phyloP scores from a whole-genome alignment of 37 sponge, comb jelly and placozoan genomes.

The Chondrilla cf. caribensis region DNA sequence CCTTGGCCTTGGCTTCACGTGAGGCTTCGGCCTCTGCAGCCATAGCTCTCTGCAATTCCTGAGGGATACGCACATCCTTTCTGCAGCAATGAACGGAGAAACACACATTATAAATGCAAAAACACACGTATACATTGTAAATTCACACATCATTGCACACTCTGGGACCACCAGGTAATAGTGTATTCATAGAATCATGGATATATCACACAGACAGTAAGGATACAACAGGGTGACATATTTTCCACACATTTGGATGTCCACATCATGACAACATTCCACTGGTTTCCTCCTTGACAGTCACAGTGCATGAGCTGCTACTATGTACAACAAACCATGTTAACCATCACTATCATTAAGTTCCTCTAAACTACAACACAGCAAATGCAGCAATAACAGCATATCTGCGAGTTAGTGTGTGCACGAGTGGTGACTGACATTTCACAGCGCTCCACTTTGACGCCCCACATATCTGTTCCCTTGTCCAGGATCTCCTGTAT shows the following conservation, averaged over 20 bases:
- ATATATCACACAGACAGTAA: not conserved
- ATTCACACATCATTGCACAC: no score
- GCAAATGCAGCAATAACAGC: no score
- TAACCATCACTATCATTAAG: no score
- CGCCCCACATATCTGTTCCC: slow-evolving; percentile 97
- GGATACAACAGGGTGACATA: not conserved
- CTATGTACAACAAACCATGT: no score
- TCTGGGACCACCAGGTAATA: no score
- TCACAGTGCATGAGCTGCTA: no score
- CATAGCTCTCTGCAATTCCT: slow-evolving; percentile 89
- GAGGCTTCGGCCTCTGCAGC: slow-evolving; percentile 98
- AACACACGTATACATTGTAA: no score
- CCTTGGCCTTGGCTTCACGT: slow-evolving; percentile 95
- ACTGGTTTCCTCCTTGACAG: no score
- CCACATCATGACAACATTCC: no score
- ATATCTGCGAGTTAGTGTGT: no score
- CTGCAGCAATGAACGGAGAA: slow-evolving; percentile 24
- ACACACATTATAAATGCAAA: not conserved
- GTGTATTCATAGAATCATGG: no score
- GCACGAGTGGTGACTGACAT: slow-evolving; percentile 42
- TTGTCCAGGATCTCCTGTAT: slow-evolving; percentile 73
- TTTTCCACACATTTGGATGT: not conserved
- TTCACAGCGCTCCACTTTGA: slow-evolving; percentile 90
- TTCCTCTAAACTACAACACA: no score
- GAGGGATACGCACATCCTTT: slow-evolving; percentile 95